These are phyloP conservation scores for Anaspis maculata DNA, from an alignment of 2,888 invertebrate genomes.

Conservation along the genomic window DNA sequence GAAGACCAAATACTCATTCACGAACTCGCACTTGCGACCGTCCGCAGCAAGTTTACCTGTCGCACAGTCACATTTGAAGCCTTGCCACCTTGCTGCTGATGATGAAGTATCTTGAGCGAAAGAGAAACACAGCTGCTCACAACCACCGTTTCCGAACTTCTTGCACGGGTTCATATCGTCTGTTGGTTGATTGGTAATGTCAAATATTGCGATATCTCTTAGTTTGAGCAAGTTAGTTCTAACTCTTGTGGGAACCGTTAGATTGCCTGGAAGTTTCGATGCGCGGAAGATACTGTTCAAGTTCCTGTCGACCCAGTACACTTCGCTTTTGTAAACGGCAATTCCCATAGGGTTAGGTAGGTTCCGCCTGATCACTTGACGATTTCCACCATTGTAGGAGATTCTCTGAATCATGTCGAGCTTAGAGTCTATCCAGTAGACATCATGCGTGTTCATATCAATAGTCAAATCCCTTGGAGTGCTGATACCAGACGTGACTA, in stretches of 20 bases:
- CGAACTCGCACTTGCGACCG: slow-evolving; percentile 66
- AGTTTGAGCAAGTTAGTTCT: slow-evolving; percentile 78
- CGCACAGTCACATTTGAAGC: slow-evolving; percentile 83
- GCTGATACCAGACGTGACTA: slow-evolving; percentile 86
- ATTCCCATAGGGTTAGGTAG: slow-evolving; percentile 92
- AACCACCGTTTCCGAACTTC: slow-evolving; percentile 69
- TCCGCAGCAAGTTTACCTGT: slow-evolving; percentile 66
- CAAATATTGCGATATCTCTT: slow-evolving; percentile 86
- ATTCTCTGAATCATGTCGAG: slow-evolving; percentile 91
- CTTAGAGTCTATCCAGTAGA: slow-evolving; percentile 96
- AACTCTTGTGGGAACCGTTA: slow-evolving; percentile 59
- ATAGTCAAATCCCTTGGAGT: slow-evolving; percentile 85
- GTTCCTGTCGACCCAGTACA: slow-evolving; percentile 94
- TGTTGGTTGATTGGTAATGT: slow-evolving; percentile 76
- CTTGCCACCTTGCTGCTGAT: slow-evolving; percentile 41
- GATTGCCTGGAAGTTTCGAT: slow-evolving; percentile 68
- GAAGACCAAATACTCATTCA: slow-evolving; percentile 86
- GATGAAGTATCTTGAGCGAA: slow-evolving; percentile 59
- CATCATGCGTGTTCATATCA: slow-evolving; percentile 88
- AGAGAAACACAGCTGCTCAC: slow-evolving; percentile 94
- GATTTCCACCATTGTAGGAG: slow-evolving; percentile 71
- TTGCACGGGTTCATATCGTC: slow-evolving; percentile 77
- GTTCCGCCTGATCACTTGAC: slow-evolving; percentile 76
- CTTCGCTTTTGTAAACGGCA: slow-evolving; percentile 71
- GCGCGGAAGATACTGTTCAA: slow-evolving; percentile 75